Conservation (phyloP, 2,113 vertebrate genomes). For the Callionymus lyra region DNA sequence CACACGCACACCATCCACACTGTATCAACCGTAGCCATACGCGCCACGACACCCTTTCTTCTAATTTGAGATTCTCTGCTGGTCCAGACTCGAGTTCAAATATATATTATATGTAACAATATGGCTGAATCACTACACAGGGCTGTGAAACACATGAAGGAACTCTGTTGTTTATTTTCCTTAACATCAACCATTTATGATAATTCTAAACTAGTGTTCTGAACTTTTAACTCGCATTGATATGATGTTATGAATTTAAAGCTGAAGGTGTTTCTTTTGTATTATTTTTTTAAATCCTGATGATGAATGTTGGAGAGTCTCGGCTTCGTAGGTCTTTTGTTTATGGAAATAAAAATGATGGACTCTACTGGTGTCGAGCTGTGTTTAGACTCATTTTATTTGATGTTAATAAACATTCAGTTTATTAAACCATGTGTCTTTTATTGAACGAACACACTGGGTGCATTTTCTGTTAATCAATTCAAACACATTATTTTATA, state of each 20-base stretch:
- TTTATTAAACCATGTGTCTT: too few species aligned
- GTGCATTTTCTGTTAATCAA: too few species aligned
- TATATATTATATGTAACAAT: too few species aligned
- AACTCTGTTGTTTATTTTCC: slow-evolving; percentile 27
- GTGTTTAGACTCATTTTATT: too few species aligned
- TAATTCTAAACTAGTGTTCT: slow-evolving; percentile 19
- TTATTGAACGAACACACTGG: too few species aligned
- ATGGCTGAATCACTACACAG: too few species aligned
- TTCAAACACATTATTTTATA: too few species aligned
- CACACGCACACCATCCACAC: slow-evolving; percentile 2
- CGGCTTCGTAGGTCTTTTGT: slow-evolving; percentile 50
- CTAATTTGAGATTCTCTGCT: too few species aligned
- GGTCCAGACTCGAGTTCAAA: too few species aligned
- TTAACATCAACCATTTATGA: slow-evolving; percentile 2
- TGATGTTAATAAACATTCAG: too few species aligned
- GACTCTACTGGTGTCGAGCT: slow-evolving; percentile 14
- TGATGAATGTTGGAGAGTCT: slow-evolving; percentile 54
- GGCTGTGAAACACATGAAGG: slow-evolving; percentile 14
- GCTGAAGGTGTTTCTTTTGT: slow-evolving; percentile 19
- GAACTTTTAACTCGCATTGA: slow-evolving; percentile 18
- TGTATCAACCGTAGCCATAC: not conserved
- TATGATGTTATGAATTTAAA: slow-evolving; percentile 46
- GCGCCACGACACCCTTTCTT: too few species aligned
- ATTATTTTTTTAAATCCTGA: slow-evolving; percentile 41
- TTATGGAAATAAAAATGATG: slow-evolving; percentile 58